Percentiles rank a stretch among this genome's conserved stretches.
These are phyloP conservation scores for Diceros bicornis DNA, from an alignment of 2,797 vertebrate genomes.

Conservation along the genomic window DNA sequence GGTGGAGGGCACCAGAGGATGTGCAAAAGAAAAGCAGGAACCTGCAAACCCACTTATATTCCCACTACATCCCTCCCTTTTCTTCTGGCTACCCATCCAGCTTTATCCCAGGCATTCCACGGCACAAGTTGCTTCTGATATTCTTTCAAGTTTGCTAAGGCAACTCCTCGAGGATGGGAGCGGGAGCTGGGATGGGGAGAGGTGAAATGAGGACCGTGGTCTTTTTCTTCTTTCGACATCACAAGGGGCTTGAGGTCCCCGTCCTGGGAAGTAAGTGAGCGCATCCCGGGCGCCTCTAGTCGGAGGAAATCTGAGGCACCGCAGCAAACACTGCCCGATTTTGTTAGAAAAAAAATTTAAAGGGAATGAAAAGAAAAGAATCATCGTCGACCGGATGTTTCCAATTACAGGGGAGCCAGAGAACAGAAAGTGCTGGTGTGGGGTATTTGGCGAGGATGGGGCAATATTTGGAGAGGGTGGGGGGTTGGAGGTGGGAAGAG, in stretches of 20 bases:
- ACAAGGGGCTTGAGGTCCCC: not conserved
- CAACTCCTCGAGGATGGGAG: constrained; percentile 65
- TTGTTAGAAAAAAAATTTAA: constrained; percentile 31
- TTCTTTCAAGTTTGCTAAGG: constrained; percentile 79
- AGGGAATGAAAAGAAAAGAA: constrained; percentile 34
- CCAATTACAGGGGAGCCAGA: constrained; percentile 72
- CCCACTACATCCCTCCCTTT: not conserved
- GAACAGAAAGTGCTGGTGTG: constrained; percentile 8
- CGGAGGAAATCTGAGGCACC: constrained; percentile 64
- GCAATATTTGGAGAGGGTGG: constrained; percentile 63
- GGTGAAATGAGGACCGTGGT: not conserved
- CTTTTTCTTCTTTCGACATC: not conserved
- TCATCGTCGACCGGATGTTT: constrained; percentile 71
- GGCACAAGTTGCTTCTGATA: constrained; percentile 73
- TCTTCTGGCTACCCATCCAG: constrained; percentile 41
- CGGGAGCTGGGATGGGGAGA: not conserved
- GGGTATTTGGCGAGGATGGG: constrained; percentile 23
- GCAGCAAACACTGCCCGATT: constrained; percentile 65
- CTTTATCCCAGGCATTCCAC: not conserved
- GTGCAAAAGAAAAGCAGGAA: not conserved
- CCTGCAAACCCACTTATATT: not conserved
- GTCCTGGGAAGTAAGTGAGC: not conserved
- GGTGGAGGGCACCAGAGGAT: constrained; percentile 66
- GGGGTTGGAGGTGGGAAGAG: constrained; percentile 66
- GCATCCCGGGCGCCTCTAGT: constrained; percentile 39